A percentile compares a stretch with the other conserved stretches of the same genome.
phyloP scores from a whole-genome alignment of 2,113 vertebrate genomes.

The Chlamydotis undulata region DNA sequence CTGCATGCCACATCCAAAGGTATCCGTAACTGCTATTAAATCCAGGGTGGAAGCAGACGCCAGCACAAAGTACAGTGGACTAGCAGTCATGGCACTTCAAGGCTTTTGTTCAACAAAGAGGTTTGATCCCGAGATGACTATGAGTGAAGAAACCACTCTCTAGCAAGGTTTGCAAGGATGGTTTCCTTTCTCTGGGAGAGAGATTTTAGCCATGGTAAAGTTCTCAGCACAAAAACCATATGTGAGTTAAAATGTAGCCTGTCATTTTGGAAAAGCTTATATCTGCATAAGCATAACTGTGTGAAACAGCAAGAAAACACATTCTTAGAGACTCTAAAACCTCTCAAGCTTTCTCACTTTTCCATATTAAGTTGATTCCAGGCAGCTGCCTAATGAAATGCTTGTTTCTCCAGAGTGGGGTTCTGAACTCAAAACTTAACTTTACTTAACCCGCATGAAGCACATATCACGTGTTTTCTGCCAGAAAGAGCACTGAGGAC shows the following conservation, averaged over 20 bases:
- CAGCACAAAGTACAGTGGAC: not conserved
- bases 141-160: not conserved
- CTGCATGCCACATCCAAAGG: not conserved
- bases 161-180: not conserved
- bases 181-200: not conserved
- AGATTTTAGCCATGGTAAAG: not conserved
- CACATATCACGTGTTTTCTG: not conserved
- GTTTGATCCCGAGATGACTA: not conserved
- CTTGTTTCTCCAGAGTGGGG: constrained; percentile 57
- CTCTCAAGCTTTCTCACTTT: constrained; percentile 29
- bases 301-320: not conserved
- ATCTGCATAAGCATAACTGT: not conserved
- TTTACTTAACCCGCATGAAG: not conserved
- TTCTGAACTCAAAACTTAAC: constrained; percentile 52
- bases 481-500: constrained; percentile 15
- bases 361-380: constrained; percentile 35
- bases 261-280: not conserved
- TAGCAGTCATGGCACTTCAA: not conserved
- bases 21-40: not conserved
- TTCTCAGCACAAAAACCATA: not conserved
- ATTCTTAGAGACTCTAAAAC: not conserved
- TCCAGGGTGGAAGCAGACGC: not conserved
- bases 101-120: not conserved
- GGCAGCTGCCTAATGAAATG: constrained; percentile 72
- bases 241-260: not conserved